Percentiles rank a stretch among this genome's conserved stretches.
Conservation (phyloP, 2,888 invertebrate genomes). For the Nomada fabriciana region DNA sequence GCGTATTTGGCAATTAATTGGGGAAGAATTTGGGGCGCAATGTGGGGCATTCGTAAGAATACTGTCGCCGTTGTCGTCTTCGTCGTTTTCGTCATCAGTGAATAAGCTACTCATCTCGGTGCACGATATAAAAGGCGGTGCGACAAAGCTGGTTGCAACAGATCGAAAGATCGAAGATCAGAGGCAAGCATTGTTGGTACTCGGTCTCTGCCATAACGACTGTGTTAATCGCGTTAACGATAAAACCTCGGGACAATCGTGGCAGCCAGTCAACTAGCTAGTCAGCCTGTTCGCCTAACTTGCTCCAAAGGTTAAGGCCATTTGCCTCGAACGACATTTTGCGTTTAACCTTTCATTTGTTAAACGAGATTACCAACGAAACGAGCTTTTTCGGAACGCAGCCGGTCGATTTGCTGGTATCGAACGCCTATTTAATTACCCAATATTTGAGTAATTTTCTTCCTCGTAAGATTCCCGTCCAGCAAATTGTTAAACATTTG, state of each 20-base stretch:
- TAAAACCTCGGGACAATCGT: slow-evolving; percentile 47
- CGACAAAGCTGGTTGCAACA: slow-evolving; percentile 65
- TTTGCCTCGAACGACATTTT: slow-evolving; percentile 41
- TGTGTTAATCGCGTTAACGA: slow-evolving; percentile 66
- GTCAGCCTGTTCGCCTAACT: slow-evolving; percentile 25
- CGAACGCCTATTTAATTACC: background rate
- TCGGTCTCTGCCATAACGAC: slow-evolving; percentile 37
- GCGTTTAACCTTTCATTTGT: slow-evolving; percentile 53
- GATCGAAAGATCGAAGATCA: slow-evolving; percentile 75
- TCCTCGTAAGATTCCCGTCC: too few relatives aligned
- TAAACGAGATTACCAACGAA: slow-evolving; percentile 57
- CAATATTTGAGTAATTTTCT: background rate
- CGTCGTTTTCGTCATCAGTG: background rate
- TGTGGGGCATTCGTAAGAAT: background rate
- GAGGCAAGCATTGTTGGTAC: slow-evolving; percentile 66
- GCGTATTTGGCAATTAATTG: too few relatives aligned
- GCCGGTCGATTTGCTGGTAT: background rate
- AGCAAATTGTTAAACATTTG: background rate
- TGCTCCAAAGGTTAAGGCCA: slow-evolving; percentile 58
- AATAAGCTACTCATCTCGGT: slow-evolving; percentile 57
- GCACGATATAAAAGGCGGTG: slow-evolving; percentile 70
- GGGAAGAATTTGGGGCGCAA: too few relatives aligned
- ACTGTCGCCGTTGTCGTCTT: background rate
- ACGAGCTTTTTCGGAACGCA: background rate
- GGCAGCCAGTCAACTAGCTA: slow-evolving; percentile 19